These are phyloP conservation scores for Polypedilum pembai DNA, from an alignment of 1,140 invertebrate genomes.

Conservation along the genomic window DNA sequence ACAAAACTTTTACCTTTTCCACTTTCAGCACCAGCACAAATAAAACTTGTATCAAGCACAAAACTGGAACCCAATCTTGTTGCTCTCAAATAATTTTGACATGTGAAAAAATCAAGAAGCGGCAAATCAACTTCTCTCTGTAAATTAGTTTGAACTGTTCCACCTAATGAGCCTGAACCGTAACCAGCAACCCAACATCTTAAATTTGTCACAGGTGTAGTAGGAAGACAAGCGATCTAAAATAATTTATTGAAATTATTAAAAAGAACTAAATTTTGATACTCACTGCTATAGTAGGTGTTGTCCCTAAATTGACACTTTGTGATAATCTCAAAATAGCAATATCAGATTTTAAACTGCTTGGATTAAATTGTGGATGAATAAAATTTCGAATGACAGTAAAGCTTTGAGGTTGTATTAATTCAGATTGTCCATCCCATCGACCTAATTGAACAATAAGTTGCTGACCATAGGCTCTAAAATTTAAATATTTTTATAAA, in stretches of 20 bases:
- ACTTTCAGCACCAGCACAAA: no score
- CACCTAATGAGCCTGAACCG: slow-evolving; percentile 67
- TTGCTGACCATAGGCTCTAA: slow-evolving; percentile 31
- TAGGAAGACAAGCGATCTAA: background rate
- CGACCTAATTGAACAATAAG: slow-evolving; percentile 59
- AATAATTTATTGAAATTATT: background rate
- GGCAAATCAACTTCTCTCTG: no score
- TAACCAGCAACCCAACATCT: slow-evolving; percentile 48
- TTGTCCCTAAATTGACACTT: slow-evolving; percentile 45
- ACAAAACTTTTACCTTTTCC: no score
- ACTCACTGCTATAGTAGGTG: slow-evolving; percentile 62
- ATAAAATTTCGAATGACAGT: slow-evolving; percentile 48
- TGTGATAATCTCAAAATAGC: slow-evolving; percentile 55
- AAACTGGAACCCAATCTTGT: no score
- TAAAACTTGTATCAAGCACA: no score
- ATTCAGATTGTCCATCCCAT: slow-evolving; percentile 58
- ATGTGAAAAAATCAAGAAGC: no score
- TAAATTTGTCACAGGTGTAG: slow-evolving; percentile 51
- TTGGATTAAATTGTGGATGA: slow-evolving; percentile 57
- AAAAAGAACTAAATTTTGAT: slow-evolving; percentile 45
- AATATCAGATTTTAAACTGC: slow-evolving; percentile 61
- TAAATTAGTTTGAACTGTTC: slow-evolving; percentile 57
- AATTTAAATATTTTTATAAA: background rate
- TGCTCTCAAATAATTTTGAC: no score
- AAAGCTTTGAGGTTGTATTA: slow-evolving; percentile 54